Evolutionary conservation across 2,797 vertebrate genomes (phyloP), one percentile per base, ranked within the genome.

Genomic region (Oreonectes daqikongensis): DNA sequence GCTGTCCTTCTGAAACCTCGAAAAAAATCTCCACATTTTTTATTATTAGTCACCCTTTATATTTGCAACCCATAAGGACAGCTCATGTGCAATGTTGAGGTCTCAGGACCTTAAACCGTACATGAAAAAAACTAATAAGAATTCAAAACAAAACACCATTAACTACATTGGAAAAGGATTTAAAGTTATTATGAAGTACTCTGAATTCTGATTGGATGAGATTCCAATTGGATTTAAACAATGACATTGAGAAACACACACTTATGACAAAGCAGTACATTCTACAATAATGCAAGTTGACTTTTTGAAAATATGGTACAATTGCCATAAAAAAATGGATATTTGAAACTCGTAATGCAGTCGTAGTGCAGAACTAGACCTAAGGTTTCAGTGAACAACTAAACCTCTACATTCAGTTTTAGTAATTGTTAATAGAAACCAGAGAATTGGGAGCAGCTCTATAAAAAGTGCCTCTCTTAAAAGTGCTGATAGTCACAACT

Each of bases 401-500:
- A 74, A 38, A 66, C 67, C 15, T 20, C 32, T 53, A 22, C 53
- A 18, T 38, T 76, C 18, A 59, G 20, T 68, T 57, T 24, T 59
- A 32, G 52, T 48, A 60, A 32, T 35, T 61, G 30, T 35, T 53
- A 65, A 68, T 42, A 7, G 40, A 83, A 79, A 52, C 40, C 3
- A 57, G 42, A 26, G 67, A 63, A 48, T 64, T n/a, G 18, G 75
- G 40, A 73, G 40, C 12, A 59, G 2, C 42, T 32, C 42, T 65
- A 52, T 53, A 77, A 68, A 35, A 35, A 35, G 35, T 35, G 35
- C 35, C 38, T 67, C 22, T 72, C 44, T 71, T 64, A 46, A 72
- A 82, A 78, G 73, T 61, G 59, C 79, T 80, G 69, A 72, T 46
- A 44, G 20, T 72, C 30, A 24, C 64, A 53, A 71, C 69, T 61